Percentiles rank a stretch among this genome's conserved stretches.
phyloP scores from a whole-genome alignment of 2,888 invertebrate genomes.

The Amorpha juglandis region DNA sequence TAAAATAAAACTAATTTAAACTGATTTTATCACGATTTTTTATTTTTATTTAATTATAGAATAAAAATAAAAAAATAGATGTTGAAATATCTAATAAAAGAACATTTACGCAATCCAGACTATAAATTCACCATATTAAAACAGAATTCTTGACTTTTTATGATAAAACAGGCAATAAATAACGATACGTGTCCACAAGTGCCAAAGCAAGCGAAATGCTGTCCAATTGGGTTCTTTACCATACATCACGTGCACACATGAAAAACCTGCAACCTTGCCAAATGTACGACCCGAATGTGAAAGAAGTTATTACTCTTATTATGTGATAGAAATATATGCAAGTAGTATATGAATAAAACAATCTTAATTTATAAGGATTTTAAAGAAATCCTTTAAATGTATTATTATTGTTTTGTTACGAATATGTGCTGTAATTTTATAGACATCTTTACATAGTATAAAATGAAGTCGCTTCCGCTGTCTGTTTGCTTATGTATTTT shows the following conservation, averaged over 20 bases:
- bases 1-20: too few species aligned
- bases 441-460: too few species aligned
- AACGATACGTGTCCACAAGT: constrained; percentile 29
- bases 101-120: neutral
- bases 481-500: too few species aligned
- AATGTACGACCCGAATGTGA: neutral
- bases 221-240: constrained; percentile 59
- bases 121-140: neutral
- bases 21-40: too few species aligned
- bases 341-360: neutral
- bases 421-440: too few species aligned
- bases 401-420: too few species aligned
- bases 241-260: constrained; percentile 19
- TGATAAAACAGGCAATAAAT: constrained; percentile 8
- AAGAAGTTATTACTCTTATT: constrained; percentile 8
- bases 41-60: too few species aligned
- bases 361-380: too few species aligned
- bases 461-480: too few species aligned
- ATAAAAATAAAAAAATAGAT: too few species aligned
- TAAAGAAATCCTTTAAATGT: too few species aligned
- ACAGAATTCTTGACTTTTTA: constrained; percentile 3
- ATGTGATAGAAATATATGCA: neutral
- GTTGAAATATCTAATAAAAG: too few species aligned
- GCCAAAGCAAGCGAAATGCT: constrained; percentile 44
- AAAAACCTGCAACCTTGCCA: constrained; percentile 8